phyloP scores from a whole-genome alignment of 2,113 vertebrate species.

The Nestor notabilis region DNA sequence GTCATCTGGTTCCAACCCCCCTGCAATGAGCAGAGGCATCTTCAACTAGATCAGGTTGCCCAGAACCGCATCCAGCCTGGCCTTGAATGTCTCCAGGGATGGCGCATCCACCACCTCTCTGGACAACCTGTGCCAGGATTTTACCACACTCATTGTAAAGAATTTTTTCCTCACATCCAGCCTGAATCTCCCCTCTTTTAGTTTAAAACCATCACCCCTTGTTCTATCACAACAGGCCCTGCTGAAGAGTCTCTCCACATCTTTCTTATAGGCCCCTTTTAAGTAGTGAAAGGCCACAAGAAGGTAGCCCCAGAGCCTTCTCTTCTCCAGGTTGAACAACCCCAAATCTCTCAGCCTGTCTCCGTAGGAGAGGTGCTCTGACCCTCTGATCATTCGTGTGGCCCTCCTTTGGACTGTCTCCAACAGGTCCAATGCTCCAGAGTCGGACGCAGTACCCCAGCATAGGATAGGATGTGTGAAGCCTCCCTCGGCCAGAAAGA shows the following conservation, averaged over 20 bases:
- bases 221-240: not conserved
- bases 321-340: not conserved
- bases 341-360: not conserved
- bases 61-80: not conserved
- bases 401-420: not conserved
- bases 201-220: not conserved
- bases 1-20: fast-evolving
- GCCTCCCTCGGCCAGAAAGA: not conserved
- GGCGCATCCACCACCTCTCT: not conserved
- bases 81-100: fast-evolving
- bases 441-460: not conserved
- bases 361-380: not conserved
- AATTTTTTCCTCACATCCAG: not conserved
- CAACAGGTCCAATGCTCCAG: not conserved
- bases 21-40: not conserved
- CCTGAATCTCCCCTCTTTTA: not conserved
- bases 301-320: not conserved
- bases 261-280: not conserved
- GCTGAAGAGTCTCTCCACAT: not conserved
- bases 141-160: not conserved
- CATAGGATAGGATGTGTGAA: not conserved
- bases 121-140: not conserved
- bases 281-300: not conserved
- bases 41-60: not conserved
- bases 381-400: not conserved